Evolutionary conservation across 2,797 vertebrate genomes (phyloP), one percentile per base, ranked within the genome.

Genomic region (Gobionotothen gibberifrons): DNA sequence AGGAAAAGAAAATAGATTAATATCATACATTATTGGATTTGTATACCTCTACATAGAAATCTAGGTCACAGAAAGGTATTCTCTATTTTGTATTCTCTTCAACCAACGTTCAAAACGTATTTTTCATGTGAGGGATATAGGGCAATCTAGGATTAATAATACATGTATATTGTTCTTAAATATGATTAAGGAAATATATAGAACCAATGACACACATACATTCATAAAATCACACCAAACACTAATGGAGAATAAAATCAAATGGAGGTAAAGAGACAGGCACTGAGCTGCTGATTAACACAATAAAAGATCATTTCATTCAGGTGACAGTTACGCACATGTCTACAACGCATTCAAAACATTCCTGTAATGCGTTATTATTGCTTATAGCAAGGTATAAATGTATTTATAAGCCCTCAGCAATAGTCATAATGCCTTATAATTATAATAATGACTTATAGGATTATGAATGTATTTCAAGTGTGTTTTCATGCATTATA

Each of bases 1-100:
- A 55, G 51, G 61, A 68, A 21, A 68, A 74, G 1, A 80, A 73
- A 55, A 65, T 36, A 9, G 16, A 69, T 89, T 82, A 83, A 39
- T 66, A 84, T 70, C 60, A 80, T 0, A 69, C 4, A 65, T 53
- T 19, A 66, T 17, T 60, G 29, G 0, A 75, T 52, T 68, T 9
- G 48, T 6, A 71, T 5, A 51, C 29, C n/a, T 59, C 17, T 55
- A 53, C 54, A 68, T 43, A 9, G 16, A n/a, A 29, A 26, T 19
- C 17, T 26, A 44, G 0, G 0, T 52, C 39, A 16, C 47, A 3
- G 9, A 51, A 2, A 21, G 0, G 2, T 21, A 53, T 55, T 47
- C 58, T 75, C 17, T 44, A 5, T 21, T 44, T 22, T 15, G 29
- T 46, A 40, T 39, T 19, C 19, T 22, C 19, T 6, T 55, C 21